Evolutionary conservation across 1,140 invertebrate species (phyloP), one percentile per base, ranked within the genome.

Genomic region (Nilaparvata lugens): DNA sequence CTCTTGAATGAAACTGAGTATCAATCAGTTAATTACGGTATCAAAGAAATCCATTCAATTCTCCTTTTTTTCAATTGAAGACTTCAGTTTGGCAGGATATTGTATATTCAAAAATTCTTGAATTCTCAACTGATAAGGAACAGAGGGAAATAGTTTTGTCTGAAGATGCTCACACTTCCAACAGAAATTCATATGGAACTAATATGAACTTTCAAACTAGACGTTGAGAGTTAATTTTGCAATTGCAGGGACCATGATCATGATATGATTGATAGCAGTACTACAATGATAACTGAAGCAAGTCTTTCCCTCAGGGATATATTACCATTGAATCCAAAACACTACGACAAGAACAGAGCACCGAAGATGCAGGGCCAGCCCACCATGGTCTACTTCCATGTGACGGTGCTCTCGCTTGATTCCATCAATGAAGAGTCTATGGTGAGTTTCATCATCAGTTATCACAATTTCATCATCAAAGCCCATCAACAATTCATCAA

Each of bases 391-490:
- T 91, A 91, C 69, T 93, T 92, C 67, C 90, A 93, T 72, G 90
- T 93, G 21, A 92, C 90, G 19, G 90, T 93, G 6, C 76, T 92
- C 60, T 91, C 88, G 40, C 73, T 93, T 45, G 90, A 93, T 73
- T 92, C 89, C 3, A 92, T 93, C 65, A 91, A 93, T 70, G 90
- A 93, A 72, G 88, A 91, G 74, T 92, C 89, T n/a, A 93, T 93
- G 90, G 90, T 89, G 74, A 78, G 78, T 74, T 4, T n/a, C n/a
- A n/a, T n/a, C n/a, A n/a, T n/a, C n/a, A n/a, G n/a, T n/a, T n/a
- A n/a, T n/a, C n/a, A n/a, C n/a, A n/a, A n/a, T n/a, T n/a, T n/a
- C n/a, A n/a, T n/a, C n/a, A n/a, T n/a, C n/a, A n/a, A n/a, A n/a
- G n/a, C n/a, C n/a, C n/a, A n/a, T n/a, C n/a, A n/a, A n/a, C n/a